Evolutionary conservation across 2,888 invertebrate genomes (phyloP).

Genomic region (Bibio marci): DNA sequence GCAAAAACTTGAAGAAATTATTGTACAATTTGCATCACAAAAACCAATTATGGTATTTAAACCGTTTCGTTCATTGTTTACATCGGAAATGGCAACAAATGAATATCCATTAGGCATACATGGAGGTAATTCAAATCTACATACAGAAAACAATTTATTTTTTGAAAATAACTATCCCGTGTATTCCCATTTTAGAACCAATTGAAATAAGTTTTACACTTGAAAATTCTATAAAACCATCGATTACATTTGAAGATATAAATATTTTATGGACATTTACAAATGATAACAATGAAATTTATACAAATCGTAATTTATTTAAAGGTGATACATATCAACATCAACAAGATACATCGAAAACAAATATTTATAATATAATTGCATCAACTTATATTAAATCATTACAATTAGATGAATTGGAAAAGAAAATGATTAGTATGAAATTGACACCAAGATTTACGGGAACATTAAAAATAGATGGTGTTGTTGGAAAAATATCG

Average conservation of each 20-base stretch:
- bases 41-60: conserved; percentile 58
- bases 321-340: too few relatives aligned
- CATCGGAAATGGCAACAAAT: conserved; percentile 42
- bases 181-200: conserved; percentile 59
- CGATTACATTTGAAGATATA: conserved; percentile 25
- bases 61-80: conserved; percentile 59
- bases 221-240: conserved; percentile 39
- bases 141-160: too few relatives aligned
- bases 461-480: conserved; percentile 56
- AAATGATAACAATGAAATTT: conserved; percentile 25
- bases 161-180: neutral
- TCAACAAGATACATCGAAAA: conserved; percentile 5
- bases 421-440: conserved; percentile 45
- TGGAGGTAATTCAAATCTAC: conserved; percentile 34
- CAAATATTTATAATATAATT: conserved; percentile 6
- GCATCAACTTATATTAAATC: conserved; percentile 11
- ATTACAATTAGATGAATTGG: conserved; percentile 23
- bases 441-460: conserved; percentile 54
- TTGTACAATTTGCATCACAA: conserved; percentile 51
- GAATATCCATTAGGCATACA: conserved; percentile 53
- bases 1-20: conserved; percentile 60
- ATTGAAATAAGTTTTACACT: conserved; percentile 46
- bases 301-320: conserved; percentile 28
- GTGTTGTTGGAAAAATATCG: conserved; percentile 37
- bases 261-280: conserved; percentile 26